Evolutionary conservation across 2,113 vertebrate species (phyloP).

Genomic region (Tonatia bakeri): DNA sequence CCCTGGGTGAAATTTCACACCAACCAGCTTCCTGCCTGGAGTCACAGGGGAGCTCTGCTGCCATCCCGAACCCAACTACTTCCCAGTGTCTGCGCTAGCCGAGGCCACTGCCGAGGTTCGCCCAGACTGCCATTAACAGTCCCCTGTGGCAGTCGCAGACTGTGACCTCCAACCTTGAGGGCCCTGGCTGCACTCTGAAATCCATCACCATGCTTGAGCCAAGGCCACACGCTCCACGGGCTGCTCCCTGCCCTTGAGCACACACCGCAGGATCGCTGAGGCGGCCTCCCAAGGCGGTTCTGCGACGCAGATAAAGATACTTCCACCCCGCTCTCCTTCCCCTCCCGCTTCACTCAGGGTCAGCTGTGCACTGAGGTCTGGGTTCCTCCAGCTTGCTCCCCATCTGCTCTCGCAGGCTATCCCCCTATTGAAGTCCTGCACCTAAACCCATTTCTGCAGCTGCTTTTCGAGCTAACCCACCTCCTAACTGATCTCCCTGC

Average conservation of each 20-base stretch:
- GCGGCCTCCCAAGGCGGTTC: not conserved
- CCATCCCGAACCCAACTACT: not conserved
- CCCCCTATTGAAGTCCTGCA: not conserved
- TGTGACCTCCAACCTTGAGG: not conserved
- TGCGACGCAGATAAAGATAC: rapidly evolving
- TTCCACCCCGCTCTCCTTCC: not conserved
- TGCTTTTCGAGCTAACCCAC: not conserved
- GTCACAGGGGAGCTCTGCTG: not conserved
- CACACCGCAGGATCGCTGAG: not conserved
- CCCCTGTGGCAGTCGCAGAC: not conserved
- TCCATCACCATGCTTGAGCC: not conserved
- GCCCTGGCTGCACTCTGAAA: not conserved
- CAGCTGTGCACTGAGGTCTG: not conserved
- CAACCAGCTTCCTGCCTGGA: not conserved
- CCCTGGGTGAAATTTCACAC: not conserved
- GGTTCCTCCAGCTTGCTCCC: not conserved
- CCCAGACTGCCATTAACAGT: not conserved
- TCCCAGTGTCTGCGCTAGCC: not conserved
- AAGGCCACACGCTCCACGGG: no score
- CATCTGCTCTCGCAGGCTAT: not conserved
- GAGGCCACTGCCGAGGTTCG: not conserved
- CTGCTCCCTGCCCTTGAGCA: not conserved
- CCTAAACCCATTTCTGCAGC: not conserved
- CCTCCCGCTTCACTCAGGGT: not conserved
- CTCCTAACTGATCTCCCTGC: not conserved